A percentile compares a stretch with the other conserved stretches of the same genome.
Conservation (phyloP, 2,113 vertebrate species). For the Grallaria varia region DNA sequence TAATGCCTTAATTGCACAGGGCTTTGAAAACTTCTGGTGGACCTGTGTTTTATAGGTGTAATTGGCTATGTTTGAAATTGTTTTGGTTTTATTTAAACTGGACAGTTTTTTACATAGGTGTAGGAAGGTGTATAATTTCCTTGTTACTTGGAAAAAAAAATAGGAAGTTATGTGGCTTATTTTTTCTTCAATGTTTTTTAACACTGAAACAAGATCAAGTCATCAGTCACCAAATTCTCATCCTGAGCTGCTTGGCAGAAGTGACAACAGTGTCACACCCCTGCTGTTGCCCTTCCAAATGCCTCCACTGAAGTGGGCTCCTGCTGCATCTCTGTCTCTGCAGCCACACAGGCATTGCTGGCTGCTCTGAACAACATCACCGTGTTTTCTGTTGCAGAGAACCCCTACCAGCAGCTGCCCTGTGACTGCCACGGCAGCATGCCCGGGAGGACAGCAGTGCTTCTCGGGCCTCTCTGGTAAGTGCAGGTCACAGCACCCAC, state of each 20-base stretch:
- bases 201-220: not conserved
- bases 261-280: not conserved
- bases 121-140: not conserved
- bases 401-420: slow-evolving; percentile 86
- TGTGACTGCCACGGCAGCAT: slow-evolving; percentile 92
- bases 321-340: not conserved
- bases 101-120: not conserved
- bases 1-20: not conserved
- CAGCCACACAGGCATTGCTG: not conserved
- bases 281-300: not conserved
- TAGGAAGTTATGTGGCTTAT: not conserved
- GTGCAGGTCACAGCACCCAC: not conserved
- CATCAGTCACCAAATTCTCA: not conserved
- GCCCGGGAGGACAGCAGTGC: slow-evolving; percentile 91
- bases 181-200: not conserved
- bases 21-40: not conserved
- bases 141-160: not conserved
- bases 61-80: not conserved
- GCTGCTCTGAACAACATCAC: not conserved
- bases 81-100: not conserved
- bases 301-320: not conserved
- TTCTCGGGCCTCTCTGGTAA: slow-evolving; percentile 94
- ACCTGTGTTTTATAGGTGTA: not conserved
- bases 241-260: not conserved
- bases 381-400: slow-evolving; percentile 72